These are phyloP conservation scores for Lycocerus yunnanus DNA, from an alignment of 2,888 invertebrate species.

Conservation along the genomic window DNA sequence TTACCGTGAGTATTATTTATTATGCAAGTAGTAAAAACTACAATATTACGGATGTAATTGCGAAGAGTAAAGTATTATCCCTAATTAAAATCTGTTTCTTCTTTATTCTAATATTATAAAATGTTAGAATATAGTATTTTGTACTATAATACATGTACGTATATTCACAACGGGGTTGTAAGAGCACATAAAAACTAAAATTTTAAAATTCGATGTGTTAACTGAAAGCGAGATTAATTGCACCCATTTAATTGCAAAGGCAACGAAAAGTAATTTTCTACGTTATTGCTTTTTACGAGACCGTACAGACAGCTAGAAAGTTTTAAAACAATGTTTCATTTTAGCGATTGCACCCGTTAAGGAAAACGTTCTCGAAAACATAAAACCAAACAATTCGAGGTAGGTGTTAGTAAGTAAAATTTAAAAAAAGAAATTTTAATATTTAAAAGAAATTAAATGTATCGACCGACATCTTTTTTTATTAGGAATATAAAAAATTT, in stretches of 20 bases:
- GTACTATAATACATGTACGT: no score
- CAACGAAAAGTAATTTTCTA: conserved; percentile 36
- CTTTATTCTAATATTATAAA: no score
- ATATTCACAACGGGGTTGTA: no score
- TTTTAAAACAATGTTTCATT: conserved; percentile 22
- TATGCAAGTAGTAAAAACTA: no score
- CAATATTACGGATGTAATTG: no score
- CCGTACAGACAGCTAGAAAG: conserved; percentile 15
- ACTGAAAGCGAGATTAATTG: conserved; percentile 33
- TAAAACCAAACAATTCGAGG: neutral
- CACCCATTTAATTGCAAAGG: conserved; percentile 35
- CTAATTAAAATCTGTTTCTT: no score
- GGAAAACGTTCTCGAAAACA: conserved; percentile 8
- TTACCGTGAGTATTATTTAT: no score
- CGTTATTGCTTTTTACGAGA: conserved; percentile 34
- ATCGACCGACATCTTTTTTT: no score
- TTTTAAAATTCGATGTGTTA: conserved; percentile 9
- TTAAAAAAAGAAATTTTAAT: neutral
- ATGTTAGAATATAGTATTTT: no score
- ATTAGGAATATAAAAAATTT: no score
- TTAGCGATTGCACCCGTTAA: conserved; percentile 8
- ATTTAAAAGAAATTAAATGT: neutral
- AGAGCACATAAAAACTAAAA: neutral
- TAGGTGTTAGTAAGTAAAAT: neutral
- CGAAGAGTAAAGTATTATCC: no score